Percentiles rank a stretch among this genome's conserved stretches.
Evolutionary conservation across 2,888 invertebrate species (phyloP).

Genomic region (Axea sp.): DNA sequence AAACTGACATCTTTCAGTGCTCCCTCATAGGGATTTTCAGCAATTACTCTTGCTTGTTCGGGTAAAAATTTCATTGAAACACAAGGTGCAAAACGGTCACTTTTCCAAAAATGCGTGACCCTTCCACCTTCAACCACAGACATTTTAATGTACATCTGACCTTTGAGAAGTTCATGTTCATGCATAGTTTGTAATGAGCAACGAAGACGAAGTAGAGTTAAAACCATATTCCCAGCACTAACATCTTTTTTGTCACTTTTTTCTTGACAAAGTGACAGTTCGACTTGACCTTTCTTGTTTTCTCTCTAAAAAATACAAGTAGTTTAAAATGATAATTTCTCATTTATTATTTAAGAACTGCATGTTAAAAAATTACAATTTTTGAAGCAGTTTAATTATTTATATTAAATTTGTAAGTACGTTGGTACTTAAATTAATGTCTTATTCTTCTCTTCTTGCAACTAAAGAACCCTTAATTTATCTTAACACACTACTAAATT

Average conservation of each 20-base stretch:
- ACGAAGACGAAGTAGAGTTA: slow-evolving; percentile 83
- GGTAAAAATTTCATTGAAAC: slow-evolving; percentile 88
- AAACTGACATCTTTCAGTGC: slow-evolving; percentile 84
- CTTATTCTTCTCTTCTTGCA: slow-evolving; percentile 4
- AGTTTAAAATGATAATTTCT: too few relatives aligned
- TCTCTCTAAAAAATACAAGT: slow-evolving; percentile 82
- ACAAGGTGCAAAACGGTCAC: slow-evolving; percentile 86
- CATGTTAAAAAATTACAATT: too few relatives aligned
- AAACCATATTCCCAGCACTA: slow-evolving; percentile 83
- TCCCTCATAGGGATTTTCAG: slow-evolving; percentile 83
- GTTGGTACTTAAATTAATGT: background rate
- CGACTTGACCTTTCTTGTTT: slow-evolving; percentile 85
- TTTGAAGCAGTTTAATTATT: too few relatives aligned
- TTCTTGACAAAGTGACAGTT: slow-evolving; percentile 84
- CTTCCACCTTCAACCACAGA: slow-evolving; percentile 85
- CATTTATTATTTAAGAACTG: too few relatives aligned
- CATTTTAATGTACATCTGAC: slow-evolving; percentile 88
- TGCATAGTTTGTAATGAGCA: slow-evolving; percentile 87
- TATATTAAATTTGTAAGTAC: background rate
- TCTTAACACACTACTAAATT: slow-evolving; percentile 31
- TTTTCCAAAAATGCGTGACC: slow-evolving; percentile 84
- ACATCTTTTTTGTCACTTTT: slow-evolving; percentile 83
- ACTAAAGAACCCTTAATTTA: slow-evolving; percentile 42
- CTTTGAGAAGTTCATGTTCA: slow-evolving; percentile 85
- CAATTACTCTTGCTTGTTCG: slow-evolving; percentile 83